Evolutionary conservation across 1,140 invertebrate species (phyloP).

Genomic region (Eumaeus atala): DNA sequence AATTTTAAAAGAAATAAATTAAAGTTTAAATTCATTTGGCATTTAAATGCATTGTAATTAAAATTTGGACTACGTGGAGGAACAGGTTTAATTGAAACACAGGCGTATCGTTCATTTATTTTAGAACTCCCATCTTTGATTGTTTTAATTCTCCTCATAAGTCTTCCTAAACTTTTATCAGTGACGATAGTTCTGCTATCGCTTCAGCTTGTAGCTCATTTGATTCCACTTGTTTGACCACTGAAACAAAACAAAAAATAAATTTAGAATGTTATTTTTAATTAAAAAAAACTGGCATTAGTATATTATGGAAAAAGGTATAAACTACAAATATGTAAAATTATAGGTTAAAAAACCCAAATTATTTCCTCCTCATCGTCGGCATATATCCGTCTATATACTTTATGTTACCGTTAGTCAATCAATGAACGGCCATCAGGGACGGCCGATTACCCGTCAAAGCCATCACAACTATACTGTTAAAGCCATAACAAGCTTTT

Average conservation of each 20-base stretch:
- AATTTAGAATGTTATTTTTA: neutral
- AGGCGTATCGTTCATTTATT: constrained; percentile 32
- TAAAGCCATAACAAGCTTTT: too few relatives aligned
- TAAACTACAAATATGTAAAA: too few relatives aligned
- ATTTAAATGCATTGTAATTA: neutral
- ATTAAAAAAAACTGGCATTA: neutral
- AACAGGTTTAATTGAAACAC: constrained; percentile 30
- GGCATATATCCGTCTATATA: too few relatives aligned
- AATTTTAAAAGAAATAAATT: constrained; percentile 7
- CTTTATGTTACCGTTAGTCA: too few relatives aligned
- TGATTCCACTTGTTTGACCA: neutral
- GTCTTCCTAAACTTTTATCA: neutral
- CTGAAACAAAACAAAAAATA: constrained; percentile 25
- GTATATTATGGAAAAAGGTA: too few relatives aligned
- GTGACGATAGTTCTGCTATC: neutral
- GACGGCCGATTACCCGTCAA: too few relatives aligned
- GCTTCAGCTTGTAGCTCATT: neutral
- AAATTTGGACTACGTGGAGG: neutral
- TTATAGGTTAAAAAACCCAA: too few relatives aligned
- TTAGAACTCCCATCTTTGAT: constrained; percentile 25
- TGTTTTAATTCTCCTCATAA: neutral
- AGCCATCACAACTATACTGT: too few relatives aligned
- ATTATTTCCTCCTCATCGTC: too few relatives aligned
- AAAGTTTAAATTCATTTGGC: neutral
- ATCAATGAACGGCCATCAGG: too few relatives aligned